A percentile compares a stretch with the other conserved stretches of the same genome.
These are phyloP conservation scores for Falco cherrug DNA, from an alignment of 2,797 vertebrate genomes.

Conservation along the genomic window DNA sequence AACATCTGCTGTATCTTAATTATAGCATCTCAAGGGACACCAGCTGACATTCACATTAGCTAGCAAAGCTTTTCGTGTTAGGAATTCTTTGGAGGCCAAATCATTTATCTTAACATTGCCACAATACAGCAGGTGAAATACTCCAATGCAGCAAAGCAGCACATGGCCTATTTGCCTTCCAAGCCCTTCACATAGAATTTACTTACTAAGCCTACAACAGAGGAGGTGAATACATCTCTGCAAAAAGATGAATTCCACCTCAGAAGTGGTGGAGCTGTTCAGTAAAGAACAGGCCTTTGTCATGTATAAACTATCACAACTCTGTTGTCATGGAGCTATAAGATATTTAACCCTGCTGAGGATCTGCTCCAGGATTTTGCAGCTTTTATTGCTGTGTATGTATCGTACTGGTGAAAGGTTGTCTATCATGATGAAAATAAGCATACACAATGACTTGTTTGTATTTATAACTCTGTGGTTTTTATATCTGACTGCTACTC, in stretches of 20 bases:
- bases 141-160: background rate
- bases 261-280: background rate
- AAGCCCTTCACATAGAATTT: background rate
- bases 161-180: background rate
- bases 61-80: conserved; percentile 41
- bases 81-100: conserved; percentile 20
- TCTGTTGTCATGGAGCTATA: conserved; percentile 13
- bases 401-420: background rate
- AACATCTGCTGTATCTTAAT: conserved; percentile 58
- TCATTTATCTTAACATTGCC: background rate
- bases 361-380: conserved; percentile 6
- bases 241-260: background rate
- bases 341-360: background rate
- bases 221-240: background rate
- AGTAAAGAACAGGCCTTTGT: background rate
- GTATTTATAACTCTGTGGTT: background rate
- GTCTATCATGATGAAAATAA: background rate
- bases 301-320: conserved; percentile 20
- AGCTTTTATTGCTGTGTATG: background rate
- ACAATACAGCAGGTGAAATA: conserved; percentile 24
- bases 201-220: background rate
- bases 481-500: background rate
- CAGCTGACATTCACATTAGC: conserved; percentile 19
- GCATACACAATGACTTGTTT: background rate
- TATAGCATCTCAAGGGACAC: conserved; percentile 31